These are phyloP conservation scores for Notolabrus celidotus DNA, from an alignment of 2,797 vertebrate species.

Conservation along the genomic window DNA sequence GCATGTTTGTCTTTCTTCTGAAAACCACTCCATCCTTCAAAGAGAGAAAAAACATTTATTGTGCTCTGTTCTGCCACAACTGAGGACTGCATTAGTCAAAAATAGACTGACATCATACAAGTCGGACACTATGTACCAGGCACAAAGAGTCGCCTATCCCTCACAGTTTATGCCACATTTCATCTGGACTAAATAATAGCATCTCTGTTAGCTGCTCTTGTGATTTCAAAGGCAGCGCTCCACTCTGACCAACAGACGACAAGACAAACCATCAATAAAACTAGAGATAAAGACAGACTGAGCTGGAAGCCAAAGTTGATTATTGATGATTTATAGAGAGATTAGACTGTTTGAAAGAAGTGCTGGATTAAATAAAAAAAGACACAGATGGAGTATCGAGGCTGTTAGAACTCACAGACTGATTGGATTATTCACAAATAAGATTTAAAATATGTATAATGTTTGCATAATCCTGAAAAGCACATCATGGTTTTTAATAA, in stretches of 20 bases:
- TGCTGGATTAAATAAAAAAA: constrained; percentile 41
- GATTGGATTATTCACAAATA: constrained; percentile 43
- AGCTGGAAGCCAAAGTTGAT: constrained; percentile 50
- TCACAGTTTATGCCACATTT: constrained; percentile 87
- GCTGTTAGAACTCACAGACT: constrained; percentile 30
- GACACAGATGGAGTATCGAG: constrained; percentile 37
- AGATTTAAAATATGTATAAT: constrained; percentile 39
- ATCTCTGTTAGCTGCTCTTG: constrained; percentile 60
- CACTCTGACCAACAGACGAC: constrained; percentile 38
- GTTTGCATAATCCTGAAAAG: constrained; percentile 40
- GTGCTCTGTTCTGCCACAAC: constrained; percentile 79
- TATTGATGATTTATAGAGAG: constrained; percentile 60
- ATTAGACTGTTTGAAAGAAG: constrained; percentile 41
- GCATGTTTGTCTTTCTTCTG: constrained; percentile 49
- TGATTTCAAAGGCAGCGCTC: constrained; percentile 55
- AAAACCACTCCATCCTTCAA: constrained; percentile 67
- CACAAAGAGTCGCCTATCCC: constrained; percentile 87
- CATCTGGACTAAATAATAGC: constrained; percentile 85
- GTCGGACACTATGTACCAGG: constrained; percentile 84
- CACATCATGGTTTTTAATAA: background rate
- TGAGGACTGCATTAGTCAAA: constrained; percentile 88
- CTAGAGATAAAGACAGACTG: constrained; percentile 25
- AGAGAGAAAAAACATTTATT: constrained; percentile 77
- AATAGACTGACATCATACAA: constrained; percentile 92
- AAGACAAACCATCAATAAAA: constrained; percentile 50